Conservation (phyloP, 2,797 vertebrate species). For the Carduelis carduelis region DNA sequence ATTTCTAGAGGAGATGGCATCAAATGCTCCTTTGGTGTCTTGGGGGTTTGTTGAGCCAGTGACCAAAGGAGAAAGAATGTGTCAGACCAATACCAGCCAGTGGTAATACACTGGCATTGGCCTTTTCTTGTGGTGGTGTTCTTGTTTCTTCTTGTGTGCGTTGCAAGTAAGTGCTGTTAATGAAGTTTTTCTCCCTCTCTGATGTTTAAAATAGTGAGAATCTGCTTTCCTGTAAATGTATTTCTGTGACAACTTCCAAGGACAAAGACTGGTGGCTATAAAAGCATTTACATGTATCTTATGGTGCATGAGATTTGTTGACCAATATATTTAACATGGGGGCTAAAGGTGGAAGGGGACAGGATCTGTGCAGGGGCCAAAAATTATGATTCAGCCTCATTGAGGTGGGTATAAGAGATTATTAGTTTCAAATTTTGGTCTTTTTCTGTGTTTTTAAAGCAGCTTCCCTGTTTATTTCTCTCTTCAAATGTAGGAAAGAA, state of each 20-base stretch:
- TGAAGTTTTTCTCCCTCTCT: neutral
- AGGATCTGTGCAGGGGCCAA: neutral
- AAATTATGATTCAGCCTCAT: neutral
- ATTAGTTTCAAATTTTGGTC: neutral
- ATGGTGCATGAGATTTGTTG: neutral
- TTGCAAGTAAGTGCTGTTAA: neutral
- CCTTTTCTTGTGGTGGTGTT: neutral
- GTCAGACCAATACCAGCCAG: neutral
- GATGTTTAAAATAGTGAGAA: neutral
- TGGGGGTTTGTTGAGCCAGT: neutral
- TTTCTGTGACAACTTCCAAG: neutral
- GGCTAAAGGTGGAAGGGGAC: neutral
- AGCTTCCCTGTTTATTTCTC: neutral
- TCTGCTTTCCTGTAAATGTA: neutral
- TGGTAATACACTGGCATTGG: neutral
- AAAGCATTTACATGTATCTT: neutral
- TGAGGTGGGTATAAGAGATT: neutral
- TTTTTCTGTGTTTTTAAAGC: neutral
- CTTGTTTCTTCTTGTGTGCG: neutral
- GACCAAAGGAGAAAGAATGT: neutral
- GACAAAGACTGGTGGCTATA: neutral
- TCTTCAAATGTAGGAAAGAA: neutral
- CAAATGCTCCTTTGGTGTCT: neutral
- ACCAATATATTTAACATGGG: neutral
- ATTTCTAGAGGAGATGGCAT: neutral